Base-by-base conservation (phyloP, 2,797 vertebrate genomes). In the Phylloscopus collybita region DNA sequence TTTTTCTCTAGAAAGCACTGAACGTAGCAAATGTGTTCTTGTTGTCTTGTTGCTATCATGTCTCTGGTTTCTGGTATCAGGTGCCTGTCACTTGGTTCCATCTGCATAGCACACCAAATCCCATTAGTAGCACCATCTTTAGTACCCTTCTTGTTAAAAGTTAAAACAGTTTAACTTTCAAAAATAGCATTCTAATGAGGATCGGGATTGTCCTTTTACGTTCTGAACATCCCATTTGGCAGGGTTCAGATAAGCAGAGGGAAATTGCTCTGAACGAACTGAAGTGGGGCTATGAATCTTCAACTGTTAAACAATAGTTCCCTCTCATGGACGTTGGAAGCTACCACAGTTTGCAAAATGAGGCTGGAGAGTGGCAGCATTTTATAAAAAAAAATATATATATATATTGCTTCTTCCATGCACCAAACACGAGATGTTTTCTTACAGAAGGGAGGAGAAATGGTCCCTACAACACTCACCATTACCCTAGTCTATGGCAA, bases 221-320 rank as follows among this genome's bases (percentile, higher is more conserved):
- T 97, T 97, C 94, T 94, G 91, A 97, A 88, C 91, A 90, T 90
- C 64, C 87, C 69, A 92, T 94, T 97, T 96, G 94, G 93, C 92
- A 94, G 80, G 74, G 67, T 96, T 96, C 95, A 96, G 93, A 74
- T 51, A 93, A 95, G 88, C 86, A 87, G 93, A 66, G 72, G 49
- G 91, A 95, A 95, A 96, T 78, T 51, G 54, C 57, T 4, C 61
- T 44, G 80, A 50, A 83, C 14, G 75, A 88, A 75, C 59, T 27
- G 61, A 75, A 95, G 47, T 3, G 40, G 20, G 67, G 57, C 22
- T 30, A 15, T 38, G 72, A 60, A n/a, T 40, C 78, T 89, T 80
- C 96, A 98, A 97, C 91, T 95, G 96, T 98, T 98, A 97, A 98
- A 86, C 98, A 98, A 98, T 92, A 96, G 96, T 95, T 96, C 98